These are phyloP conservation scores for Galendromus occidentalis DNA, from an alignment of 1,140 invertebrate genomes.

Conservation along the genomic window DNA sequence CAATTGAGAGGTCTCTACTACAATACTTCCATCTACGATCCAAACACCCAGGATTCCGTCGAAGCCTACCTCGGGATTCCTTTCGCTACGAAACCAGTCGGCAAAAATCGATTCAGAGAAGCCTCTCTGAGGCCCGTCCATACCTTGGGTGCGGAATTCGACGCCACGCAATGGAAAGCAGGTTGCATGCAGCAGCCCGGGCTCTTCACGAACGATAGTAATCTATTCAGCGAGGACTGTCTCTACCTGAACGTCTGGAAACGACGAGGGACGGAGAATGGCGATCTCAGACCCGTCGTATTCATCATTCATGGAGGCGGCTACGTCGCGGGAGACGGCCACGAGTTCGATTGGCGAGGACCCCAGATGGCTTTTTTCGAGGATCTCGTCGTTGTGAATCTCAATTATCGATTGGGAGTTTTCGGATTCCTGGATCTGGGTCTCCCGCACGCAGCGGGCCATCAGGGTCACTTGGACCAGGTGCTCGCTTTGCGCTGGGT, in stretches of 20 bases:
- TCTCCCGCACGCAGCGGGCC: conserved; percentile 32
- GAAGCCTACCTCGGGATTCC: conserved; percentile 44
- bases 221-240: conserved; percentile 44
- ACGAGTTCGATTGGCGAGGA: conserved; percentile 37
- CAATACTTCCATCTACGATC: neutral
- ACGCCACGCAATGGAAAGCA: neutral
- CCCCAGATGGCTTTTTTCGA: neutral
- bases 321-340: conserved; percentile 35
- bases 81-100: conserved; percentile 43
- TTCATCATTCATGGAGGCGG: conserved; percentile 59
- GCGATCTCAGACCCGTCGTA: conserved; percentile 37
- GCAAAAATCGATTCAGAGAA: conserved; percentile 32
- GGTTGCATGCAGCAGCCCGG: neutral
- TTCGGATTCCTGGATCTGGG: conserved; percentile 56
- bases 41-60: neutral
- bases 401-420: conserved; percentile 47
- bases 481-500: conserved; percentile 52
- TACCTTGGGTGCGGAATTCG: neutral
- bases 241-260: conserved; percentile 49
- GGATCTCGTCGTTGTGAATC: conserved; percentile 51
- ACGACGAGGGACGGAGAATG: conserved; percentile 40
- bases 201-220: neutral
- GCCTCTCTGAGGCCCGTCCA: neutral
- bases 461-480: conserved; percentile 50
- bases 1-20: conserved; percentile 17